These are phyloP conservation scores for Epinephelus moara DNA, from an alignment of 2,113 vertebrate genomes.

Conservation along the genomic window DNA sequence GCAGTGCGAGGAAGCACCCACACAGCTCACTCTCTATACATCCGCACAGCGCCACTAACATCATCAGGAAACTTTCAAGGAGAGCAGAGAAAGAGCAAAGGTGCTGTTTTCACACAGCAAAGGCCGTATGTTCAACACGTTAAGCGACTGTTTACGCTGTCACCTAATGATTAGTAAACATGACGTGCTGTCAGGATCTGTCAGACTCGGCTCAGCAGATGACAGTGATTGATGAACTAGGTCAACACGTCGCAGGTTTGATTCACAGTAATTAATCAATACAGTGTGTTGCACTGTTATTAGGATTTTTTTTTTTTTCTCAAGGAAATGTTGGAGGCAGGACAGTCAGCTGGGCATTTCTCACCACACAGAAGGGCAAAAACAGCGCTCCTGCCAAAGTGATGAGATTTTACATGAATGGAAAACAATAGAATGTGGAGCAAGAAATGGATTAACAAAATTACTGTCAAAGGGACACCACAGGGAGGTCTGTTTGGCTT, in stretches of 20 bases:
- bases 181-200: background rate
- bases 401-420: background rate
- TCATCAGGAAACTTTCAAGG: background rate
- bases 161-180: conserved; percentile 12
- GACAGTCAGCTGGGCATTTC: background rate
- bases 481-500: too few relatives aligned
- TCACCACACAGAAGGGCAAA: background rate
- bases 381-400: background rate
- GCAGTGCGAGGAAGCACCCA: background rate
- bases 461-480: background rate
- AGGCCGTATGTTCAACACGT: background rate
- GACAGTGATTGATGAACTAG: conserved; percentile 1
- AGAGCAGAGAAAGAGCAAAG: background rate
- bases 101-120: background rate
- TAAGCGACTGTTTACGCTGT: background rate
- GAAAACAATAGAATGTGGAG: background rate
- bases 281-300: background rate
- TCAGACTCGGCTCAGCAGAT: background rate
- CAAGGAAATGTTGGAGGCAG: background rate
- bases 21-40: background rate
- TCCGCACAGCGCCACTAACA: background rate
- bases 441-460: background rate
- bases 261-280: background rate
- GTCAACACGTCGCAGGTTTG: background rate
- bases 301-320: background rate